These are phyloP conservation scores for Myotis yumanensis DNA, from an alignment of 2,113 vertebrate species.

Conservation along the genomic window DNA sequence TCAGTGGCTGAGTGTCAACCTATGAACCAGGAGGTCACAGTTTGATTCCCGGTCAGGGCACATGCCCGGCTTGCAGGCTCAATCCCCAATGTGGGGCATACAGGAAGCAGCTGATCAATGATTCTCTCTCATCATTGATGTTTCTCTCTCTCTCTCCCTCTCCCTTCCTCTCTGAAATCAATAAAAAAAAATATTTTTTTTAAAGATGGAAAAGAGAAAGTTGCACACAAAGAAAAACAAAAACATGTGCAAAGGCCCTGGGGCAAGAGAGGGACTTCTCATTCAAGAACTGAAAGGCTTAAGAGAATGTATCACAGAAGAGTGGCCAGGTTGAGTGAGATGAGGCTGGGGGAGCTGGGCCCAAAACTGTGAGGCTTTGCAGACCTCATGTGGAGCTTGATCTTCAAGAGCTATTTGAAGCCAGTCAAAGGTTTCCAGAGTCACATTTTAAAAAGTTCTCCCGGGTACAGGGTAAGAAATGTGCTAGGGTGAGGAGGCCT, in stretches of 20 bases:
- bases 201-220: neutral
- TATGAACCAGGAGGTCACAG: too few relatives aligned
- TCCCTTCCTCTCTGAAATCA: too few relatives aligned
- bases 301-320: neutral
- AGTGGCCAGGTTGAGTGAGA: neutral
- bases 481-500: neutral
- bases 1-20: too few relatives aligned
- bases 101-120: too few relatives aligned
- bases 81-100: too few relatives aligned
- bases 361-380: neutral
- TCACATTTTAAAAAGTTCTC: neutral
- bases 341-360: neutral
- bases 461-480: neutral
- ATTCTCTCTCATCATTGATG: too few relatives aligned
- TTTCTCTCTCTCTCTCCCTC: too few relatives aligned
- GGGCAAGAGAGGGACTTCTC: neutral
- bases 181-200: too few relatives aligned
- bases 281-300: neutral
- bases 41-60: too few relatives aligned
- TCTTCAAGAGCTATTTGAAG: neutral
- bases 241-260: neutral
- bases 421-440: neutral
- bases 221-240: neutral
- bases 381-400: neutral
- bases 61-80: too few relatives aligned